Percentiles rank a stretch among this genome's conserved stretches.
Conservation (phyloP, 2,113 vertebrate genomes). For the Lagopus leucura region DNA sequence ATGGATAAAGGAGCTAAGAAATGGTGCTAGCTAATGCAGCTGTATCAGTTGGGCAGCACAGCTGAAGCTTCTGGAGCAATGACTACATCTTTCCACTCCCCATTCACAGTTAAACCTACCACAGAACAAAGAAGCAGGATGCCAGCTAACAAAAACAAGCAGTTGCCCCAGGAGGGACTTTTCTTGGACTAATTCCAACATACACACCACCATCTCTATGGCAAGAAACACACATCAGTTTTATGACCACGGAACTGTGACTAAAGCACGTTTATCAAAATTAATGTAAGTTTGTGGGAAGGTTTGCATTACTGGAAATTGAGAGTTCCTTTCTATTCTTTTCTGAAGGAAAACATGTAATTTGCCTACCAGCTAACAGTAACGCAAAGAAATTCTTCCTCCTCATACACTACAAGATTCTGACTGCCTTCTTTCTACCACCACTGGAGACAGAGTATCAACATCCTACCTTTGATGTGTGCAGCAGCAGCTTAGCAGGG, state of each 20-base stretch:
- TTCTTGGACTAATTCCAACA: not conserved
- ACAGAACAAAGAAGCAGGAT: not conserved
- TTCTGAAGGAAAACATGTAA: not conserved
- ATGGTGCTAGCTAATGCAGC: not conserved
- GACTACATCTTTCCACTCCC: not conserved
- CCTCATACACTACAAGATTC: not conserved
- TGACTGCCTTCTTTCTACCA: not conserved
- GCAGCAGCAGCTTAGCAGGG: not conserved
- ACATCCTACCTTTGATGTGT: not conserved
- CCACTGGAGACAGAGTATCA: not conserved
- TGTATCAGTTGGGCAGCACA: not conserved
- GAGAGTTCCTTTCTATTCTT: not conserved
- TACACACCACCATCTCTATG: not conserved
- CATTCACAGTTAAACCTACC: not conserved
- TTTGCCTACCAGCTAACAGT: not conserved
- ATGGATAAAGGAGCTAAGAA: not conserved
- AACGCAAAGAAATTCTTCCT: not conserved
- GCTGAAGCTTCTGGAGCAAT: not conserved
- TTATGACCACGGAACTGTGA: not conserved
- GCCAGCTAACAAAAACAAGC: not conserved
- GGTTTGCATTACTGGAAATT: not conserved
- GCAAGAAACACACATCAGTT: not conserved
- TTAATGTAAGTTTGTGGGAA: not conserved
- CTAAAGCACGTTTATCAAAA: not conserved
- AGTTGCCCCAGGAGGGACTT: not conserved